Conservation (phyloP, 2,888 invertebrate genomes). For the Pterostichus madidus region DNA sequence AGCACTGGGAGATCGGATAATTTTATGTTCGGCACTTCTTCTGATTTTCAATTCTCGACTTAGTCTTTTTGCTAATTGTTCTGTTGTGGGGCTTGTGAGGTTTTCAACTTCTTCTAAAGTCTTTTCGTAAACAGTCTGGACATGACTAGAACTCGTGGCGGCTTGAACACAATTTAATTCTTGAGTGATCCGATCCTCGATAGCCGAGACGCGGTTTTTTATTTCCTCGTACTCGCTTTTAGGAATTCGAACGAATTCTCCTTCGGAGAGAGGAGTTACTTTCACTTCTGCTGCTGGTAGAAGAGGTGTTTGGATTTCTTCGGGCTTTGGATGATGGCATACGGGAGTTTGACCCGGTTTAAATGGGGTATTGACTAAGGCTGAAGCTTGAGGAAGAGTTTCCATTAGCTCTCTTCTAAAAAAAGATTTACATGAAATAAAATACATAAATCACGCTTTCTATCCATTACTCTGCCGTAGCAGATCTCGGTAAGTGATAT, state of each 20-base stretch:
- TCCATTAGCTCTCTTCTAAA: conserved; percentile 83
- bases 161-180: conserved; percentile 79
- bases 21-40: conserved; percentile 83
- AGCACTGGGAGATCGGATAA: conserved; percentile 89
- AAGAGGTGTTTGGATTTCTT: conserved; percentile 44
- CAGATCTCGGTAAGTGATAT: too few species aligned
- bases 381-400: conserved; percentile 81
- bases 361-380: conserved; percentile 78
- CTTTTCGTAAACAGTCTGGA: conserved; percentile 86
- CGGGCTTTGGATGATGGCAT: conserved; percentile 77
- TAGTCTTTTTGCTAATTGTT: conserved; percentile 85
- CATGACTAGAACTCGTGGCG: conserved; percentile 75
- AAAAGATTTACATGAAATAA: conserved; percentile 71
- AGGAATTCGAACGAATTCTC: conserved; percentile 85
- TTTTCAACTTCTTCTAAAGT: conserved; percentile 85
- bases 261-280: conserved; percentile 67
- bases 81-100: conserved; percentile 82
- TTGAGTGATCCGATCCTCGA: conserved; percentile 85
- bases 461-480: too few species aligned
- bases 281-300: conserved; percentile 24
- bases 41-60: conserved; percentile 88
- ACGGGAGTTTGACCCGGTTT: conserved; percentile 78
- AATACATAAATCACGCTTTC: too few species aligned
- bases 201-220: conserved; percentile 86
- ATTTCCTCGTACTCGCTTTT: conserved; percentile 89